A percentile compares a stretch with the other conserved stretches of the same genome.
These are phyloP conservation scores for Melanotaenia boesemani DNA, from an alignment of 2,797 vertebrate species.

Conservation along the genomic window DNA sequence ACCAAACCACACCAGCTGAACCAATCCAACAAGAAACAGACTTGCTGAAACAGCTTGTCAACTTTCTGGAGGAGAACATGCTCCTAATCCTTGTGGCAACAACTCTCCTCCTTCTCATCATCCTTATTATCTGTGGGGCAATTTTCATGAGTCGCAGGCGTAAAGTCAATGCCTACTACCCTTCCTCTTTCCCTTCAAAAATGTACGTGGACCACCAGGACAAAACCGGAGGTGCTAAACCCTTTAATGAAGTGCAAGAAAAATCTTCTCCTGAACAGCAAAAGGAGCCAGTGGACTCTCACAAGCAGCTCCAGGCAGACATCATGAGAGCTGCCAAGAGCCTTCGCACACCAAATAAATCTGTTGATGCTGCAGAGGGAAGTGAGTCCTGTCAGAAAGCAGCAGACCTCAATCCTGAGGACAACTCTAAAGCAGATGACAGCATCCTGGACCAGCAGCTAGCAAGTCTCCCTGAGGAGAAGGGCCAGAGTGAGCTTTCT, in stretches of 20 bases:
- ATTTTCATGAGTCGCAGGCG: constrained; percentile 86
- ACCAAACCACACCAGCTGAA: constrained; percentile 68
- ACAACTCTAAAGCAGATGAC: constrained; percentile 30
- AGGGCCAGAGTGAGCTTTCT: constrained; percentile 37
- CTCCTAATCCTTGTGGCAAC: constrained; percentile 87
- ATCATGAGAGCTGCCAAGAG: constrained; percentile 90
- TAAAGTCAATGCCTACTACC: constrained; percentile 92
- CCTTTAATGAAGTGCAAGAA: constrained; percentile 89
- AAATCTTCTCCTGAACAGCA: constrained; percentile 58
- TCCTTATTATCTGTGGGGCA: constrained; percentile 86
- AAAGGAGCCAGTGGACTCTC: constrained; percentile 80
- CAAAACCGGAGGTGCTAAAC: constrained; percentile 83
- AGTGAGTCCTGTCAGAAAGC: constrained; percentile 37
- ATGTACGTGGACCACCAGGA: constrained; percentile 93
- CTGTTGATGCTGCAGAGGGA: constrained; percentile 60
- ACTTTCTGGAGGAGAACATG: constrained; percentile 88
- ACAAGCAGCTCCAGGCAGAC: constrained; percentile 90
- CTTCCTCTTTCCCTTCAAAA: constrained; percentile 90
- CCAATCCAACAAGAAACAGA: constrained; percentile 57
- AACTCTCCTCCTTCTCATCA: constrained; percentile 82
- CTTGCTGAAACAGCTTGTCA: constrained; percentile 76
- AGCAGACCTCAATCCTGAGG: constrained; percentile 37
- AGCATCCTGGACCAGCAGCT: constrained; percentile 52
- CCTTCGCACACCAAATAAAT: constrained; percentile 86
- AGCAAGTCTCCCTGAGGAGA: constrained; percentile 45